Percentiles rank a stretch among this genome's conserved stretches.
Conservation (phyloP, 2,797 vertebrate genomes). For the Anguilla pacifica region DNA sequence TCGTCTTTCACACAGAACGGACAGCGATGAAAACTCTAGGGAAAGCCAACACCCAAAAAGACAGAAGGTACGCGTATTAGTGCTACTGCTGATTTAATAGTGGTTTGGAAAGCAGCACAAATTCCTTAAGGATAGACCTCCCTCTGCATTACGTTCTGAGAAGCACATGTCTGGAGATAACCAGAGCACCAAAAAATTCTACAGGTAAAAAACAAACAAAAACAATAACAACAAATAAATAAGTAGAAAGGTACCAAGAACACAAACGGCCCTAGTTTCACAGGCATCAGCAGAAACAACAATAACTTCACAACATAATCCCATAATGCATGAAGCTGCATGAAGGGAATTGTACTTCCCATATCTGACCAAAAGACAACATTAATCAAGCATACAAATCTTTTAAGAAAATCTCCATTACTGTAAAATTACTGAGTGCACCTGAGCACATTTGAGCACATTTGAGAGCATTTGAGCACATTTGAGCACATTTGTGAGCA, state of each 20-base stretch:
- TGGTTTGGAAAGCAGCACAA: neutral
- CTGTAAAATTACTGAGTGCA: neutral
- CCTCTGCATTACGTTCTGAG: too few species aligned
- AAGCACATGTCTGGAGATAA: neutral
- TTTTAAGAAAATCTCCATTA: neutral
- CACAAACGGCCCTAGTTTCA: too few species aligned
- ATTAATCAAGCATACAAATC: neutral
- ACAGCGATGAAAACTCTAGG: too few species aligned
- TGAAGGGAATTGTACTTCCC: too few species aligned
- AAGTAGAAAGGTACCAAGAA: too few species aligned
- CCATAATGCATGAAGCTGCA: too few species aligned
- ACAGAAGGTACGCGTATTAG: too few species aligned
- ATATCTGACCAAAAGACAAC: neutral
- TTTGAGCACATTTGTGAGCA: neutral
- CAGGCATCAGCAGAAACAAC: too few species aligned
- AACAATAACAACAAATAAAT: neutral
- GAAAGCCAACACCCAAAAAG: too few species aligned
- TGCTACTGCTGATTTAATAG: too few species aligned
- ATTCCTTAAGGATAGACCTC: neutral
- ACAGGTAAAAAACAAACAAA: neutral
- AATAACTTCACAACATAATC: too few species aligned
- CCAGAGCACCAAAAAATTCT: neutral
- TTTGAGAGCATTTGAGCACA: neutral
- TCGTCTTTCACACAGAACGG: too few species aligned
- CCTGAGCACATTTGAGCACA: neutral